phyloP scores from a whole-genome alignment of 2,797 vertebrate species.

The Saxicola maurus region DNA sequence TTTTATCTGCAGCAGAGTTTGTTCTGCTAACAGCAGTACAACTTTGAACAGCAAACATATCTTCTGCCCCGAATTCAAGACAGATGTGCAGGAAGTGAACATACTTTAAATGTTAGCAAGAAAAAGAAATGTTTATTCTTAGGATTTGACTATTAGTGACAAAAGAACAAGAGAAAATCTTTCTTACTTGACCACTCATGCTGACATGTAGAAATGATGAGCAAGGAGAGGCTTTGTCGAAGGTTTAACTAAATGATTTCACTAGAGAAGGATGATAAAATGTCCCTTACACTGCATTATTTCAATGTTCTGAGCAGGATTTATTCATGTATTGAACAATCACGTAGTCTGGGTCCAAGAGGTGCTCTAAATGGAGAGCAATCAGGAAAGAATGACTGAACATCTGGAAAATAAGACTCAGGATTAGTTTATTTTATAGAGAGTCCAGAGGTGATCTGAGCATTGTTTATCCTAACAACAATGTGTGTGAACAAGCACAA shows the following conservation, averaged over 20 bases:
- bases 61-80: constrained; percentile 5
- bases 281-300: background rate
- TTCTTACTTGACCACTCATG: background rate
- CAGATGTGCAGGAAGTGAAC: background rate
- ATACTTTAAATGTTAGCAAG: background rate
- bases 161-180: background rate
- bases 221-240: background rate
- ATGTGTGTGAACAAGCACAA: background rate
- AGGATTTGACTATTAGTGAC: background rate
- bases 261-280: background rate
- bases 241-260: background rate
- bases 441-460: background rate
- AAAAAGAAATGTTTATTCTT: constrained; percentile 20
- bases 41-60: background rate
- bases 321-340: background rate
- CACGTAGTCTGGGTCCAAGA: background rate
- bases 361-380: background rate
- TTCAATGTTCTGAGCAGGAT: background rate
- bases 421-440: background rate
- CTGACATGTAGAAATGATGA: background rate
- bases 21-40: background rate
- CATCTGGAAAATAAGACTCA: background rate
- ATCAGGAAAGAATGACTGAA: background rate
- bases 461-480: background rate
- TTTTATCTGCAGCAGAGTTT: background rate